Conservation (phyloP, 1,140 invertebrate genomes). For the Papilio glaucus region DNA sequence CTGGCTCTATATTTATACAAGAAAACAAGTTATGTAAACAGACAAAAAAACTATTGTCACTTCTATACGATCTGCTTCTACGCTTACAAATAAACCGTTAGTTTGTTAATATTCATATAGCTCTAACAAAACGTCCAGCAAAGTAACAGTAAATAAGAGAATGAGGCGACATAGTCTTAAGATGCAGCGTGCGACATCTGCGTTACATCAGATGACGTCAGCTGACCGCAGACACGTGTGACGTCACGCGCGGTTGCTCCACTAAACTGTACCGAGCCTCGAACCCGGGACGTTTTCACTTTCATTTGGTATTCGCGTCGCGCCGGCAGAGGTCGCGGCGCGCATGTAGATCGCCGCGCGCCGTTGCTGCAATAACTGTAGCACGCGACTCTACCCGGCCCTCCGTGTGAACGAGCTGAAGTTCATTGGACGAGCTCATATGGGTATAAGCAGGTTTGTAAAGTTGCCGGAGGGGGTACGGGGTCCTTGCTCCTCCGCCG, state of each 20-base stretch:
- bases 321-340: constrained; percentile 33
- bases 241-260: background rate
- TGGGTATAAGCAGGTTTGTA: no score
- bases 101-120: no score
- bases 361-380: background rate
- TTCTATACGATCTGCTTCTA: no score
- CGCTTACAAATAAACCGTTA: no score
- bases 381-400: no score
- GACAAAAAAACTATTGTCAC: no score
- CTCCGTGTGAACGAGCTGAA: no score
- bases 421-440: no score
- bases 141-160: background rate
- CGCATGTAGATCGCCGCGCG: constrained; percentile 29
- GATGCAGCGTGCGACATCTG: background rate
- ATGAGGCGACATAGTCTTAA: background rate
- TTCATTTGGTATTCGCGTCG: constrained; percentile 45
- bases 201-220: background rate
- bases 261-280: background rate
- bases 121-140: background rate
- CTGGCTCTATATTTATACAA: no score
- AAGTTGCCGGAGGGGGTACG: no score
- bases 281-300: constrained; percentile 43
- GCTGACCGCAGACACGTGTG: background rate
- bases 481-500: no score
- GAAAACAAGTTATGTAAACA: no score